Evolutionary conservation across 2,888 invertebrate genomes (phyloP), one percentile per base, ranked within the genome.

Genomic region (Gortyna flavago): DNA sequence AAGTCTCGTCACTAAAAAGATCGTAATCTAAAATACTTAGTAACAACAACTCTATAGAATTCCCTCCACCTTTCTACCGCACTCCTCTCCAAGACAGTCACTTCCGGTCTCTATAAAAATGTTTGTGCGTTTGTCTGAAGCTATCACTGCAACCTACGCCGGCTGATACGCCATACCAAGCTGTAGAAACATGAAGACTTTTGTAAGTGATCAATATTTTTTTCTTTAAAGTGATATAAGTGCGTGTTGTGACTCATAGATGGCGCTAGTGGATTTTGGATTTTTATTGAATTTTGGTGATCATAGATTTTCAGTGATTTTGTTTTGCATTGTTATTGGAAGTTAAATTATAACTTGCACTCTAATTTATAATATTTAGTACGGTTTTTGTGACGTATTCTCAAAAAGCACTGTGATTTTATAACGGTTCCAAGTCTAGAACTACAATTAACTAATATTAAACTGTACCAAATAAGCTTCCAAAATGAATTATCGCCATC

Each of bases 101-200:
- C 96, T 96, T 96, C 96, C 96, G 94, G 88, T 82, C 77, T 85
- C 92, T 96, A 96, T 96, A 96, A 95, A 93, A 96, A 95, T 93
- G 93, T 93, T 93, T 93, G 93, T 93, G 92, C 94, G 94, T 92
- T 92, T 90, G 89, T 90, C 85, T 85, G 86, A 89, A 89, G 89
- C 86, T 91, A 95, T 94, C 96, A 96, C 92, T 94, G 92, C 93
- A 93, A 89, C 89, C 85, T 90, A 88, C 88, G 85, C 75, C 90
- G 87, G 89, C 89, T 88, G 89, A 90, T 84, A 92, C 90, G 89
- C 88, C 93, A 89, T 90, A 89, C 90, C 90, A 93, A 93, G 91
- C 92, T 86, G 79, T 88, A 89, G 89, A 95, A 92, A 94, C 95
- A 96, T 96, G 96, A 96, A 95, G 95, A 93, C 88, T 87, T 95